Conservation (phyloP, 2,113 vertebrate genomes). For the Brienomyrus longianalis region DNA sequence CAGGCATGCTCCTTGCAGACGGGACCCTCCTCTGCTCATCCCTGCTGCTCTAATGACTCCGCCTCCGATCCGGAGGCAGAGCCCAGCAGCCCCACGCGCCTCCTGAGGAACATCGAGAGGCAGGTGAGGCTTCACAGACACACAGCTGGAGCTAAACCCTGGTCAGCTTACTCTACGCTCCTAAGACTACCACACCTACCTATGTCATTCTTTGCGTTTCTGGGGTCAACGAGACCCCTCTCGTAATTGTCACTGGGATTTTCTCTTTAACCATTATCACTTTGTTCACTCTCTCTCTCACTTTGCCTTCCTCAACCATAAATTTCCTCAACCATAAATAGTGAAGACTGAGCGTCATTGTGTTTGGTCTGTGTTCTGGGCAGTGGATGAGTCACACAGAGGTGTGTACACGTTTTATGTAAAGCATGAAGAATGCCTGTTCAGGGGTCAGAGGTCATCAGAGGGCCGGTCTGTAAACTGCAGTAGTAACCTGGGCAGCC, state of each 20-base stretch:
- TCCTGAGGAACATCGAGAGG: constrained; percentile 88
- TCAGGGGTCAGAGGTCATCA: background rate
- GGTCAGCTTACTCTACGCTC: background rate
- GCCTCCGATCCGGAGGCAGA: constrained; percentile 73
- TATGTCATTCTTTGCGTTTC: background rate
- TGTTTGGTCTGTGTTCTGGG: background rate
- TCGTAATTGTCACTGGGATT: background rate
- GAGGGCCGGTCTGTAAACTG: background rate
- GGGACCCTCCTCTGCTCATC: constrained; percentile 36
- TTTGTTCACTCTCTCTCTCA: background rate
- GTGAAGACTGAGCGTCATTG: background rate
- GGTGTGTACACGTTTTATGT: background rate
- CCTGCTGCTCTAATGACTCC: constrained; percentile 49
- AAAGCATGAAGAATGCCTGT: background rate
- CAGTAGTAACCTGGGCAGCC: background rate
- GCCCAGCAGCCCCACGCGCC: constrained; percentile 80
- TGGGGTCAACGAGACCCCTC: background rate
- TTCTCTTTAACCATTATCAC: background rate
- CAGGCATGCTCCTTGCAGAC: constrained; percentile 46
- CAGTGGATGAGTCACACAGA: background rate
- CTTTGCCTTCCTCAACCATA: background rate
- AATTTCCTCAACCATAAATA: background rate
- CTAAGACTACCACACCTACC: background rate
- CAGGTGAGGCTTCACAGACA: constrained; percentile 64
- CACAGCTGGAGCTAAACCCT: background rate